These are phyloP conservation scores for Archocentrus centrarchus DNA, from an alignment of 2,113 vertebrate species.

Conservation along the genomic window DNA sequence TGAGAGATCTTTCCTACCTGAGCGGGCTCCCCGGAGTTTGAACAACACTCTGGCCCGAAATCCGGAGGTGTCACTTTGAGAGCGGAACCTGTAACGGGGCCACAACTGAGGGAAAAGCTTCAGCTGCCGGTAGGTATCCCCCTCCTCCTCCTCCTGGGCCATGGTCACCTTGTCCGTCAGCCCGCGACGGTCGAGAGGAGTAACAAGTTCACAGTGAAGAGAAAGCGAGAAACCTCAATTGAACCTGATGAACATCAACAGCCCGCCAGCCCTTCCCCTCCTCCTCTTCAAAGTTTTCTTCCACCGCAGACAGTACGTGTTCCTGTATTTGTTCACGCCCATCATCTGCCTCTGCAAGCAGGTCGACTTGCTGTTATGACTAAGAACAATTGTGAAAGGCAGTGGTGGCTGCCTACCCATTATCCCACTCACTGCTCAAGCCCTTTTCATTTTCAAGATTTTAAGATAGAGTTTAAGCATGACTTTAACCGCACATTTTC, in stretches of 20 bases:
- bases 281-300: slow-evolving; percentile 2
- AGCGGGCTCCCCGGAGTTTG: slow-evolving; percentile 64
- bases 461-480: not conserved
- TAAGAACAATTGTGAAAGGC: not conserved
- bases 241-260: not conserved
- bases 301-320: not conserved
- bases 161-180: slow-evolving; percentile 44
- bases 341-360: not conserved
- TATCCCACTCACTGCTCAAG: not conserved
- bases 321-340: slow-evolving; percentile 23
- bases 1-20: slow-evolving; percentile 61
- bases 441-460: not conserved
- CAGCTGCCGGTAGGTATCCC: slow-evolving; percentile 45
- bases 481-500: not conserved
- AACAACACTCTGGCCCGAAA: slow-evolving; percentile 65
- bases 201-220: not conserved
- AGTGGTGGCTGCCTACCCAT: not conserved
- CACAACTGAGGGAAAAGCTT: slow-evolving; percentile 44
- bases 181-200: not conserved
- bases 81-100: slow-evolving; percentile 62
- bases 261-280: not conserved
- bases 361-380: not conserved
- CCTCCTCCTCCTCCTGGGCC: slow-evolving; percentile 64
- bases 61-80: slow-evolving; percentile 71
- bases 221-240: not conserved